These are phyloP conservation scores for Sitodiplosis mosellana DNA, from an alignment of 1,140 invertebrate genomes.

Conservation along the genomic window DNA sequence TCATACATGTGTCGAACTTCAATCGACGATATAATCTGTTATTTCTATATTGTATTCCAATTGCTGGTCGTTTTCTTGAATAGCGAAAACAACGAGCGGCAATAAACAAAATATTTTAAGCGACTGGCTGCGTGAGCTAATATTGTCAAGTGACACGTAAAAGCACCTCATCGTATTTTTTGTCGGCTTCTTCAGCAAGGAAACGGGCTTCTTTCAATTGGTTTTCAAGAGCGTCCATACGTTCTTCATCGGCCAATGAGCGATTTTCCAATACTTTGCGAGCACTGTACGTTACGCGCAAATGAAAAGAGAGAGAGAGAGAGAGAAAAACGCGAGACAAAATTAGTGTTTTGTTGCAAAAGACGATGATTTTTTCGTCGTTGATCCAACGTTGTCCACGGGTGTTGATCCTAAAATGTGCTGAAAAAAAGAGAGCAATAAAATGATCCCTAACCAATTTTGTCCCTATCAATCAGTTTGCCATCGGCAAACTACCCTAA, in stretches of 20 bases:
- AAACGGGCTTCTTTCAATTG: conserved; percentile 99
- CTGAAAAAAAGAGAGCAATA: not conserved
- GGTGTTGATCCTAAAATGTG: not conserved
- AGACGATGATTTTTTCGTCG: not conserved
- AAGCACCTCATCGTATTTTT: conserved; percentile 99
- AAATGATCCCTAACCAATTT: not conserved
- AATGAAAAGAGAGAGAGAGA: not conserved
- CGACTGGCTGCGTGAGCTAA: not conserved
- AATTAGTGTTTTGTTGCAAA: too few species aligned
- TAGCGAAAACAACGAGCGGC: not conserved
- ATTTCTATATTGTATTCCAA: too few species aligned
- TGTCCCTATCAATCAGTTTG: not conserved
- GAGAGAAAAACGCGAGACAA: too few species aligned
- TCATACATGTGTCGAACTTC: too few species aligned
- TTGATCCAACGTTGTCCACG: not conserved
- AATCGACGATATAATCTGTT: too few species aligned
- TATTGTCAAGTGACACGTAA: conserved; percentile 6
- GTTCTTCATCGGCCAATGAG: conserved; percentile 98
- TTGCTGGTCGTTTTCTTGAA: not conserved
- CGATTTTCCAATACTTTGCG: conserved; percentile 99
- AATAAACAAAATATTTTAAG: not conserved
- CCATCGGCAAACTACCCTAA: not conserved
- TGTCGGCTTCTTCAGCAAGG: conserved; percentile 99
- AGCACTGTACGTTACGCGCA: conserved; percentile 44
- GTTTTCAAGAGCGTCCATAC: conserved; percentile 96